These are phyloP conservation scores for Nymphalis c-album DNA, from an alignment of 2,888 invertebrate genomes.

Conservation along the genomic window DNA sequence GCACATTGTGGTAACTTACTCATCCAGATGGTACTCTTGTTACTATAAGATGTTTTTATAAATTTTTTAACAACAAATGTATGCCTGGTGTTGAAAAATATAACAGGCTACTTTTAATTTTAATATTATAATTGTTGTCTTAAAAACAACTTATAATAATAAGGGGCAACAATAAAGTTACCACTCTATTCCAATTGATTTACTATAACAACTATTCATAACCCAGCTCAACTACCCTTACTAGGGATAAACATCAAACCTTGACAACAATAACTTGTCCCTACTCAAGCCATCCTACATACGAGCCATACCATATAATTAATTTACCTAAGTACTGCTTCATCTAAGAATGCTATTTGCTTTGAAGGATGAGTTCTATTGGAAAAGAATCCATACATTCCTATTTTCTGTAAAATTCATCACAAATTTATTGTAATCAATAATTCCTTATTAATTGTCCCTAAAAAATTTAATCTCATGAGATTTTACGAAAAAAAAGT, in stretches of 20 bases:
- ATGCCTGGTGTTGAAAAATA: conserved; percentile 8
- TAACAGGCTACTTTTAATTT: background rate
- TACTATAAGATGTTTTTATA: conserved; percentile 21
- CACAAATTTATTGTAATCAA: conserved; percentile 19
- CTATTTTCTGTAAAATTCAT: conserved; percentile 16
- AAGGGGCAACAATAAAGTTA: conserved; percentile 31
- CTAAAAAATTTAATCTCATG: conserved; percentile 15
- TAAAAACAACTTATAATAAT: conserved; percentile 30
- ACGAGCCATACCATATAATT: conserved; percentile 44
- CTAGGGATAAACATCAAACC: conserved; percentile 21
- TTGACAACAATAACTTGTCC: conserved; percentile 39
- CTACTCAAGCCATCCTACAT: conserved; percentile 38
- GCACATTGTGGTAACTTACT: conserved; percentile 50
- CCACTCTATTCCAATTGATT: conserved; percentile 32
- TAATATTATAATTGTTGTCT: conserved; percentile 5
- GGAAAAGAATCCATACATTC: conserved; percentile 18
- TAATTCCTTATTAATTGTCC: conserved; percentile 2
- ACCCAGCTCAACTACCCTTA: conserved; percentile 27
- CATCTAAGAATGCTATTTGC: conserved; percentile 34
- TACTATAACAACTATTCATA: conserved; percentile 37
- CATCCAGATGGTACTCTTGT: conserved; percentile 22
- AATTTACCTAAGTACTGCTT: conserved; percentile 63
- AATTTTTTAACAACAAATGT: background rate
- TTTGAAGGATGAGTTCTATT: conserved; percentile 18
- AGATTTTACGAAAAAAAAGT: conserved; percentile 17